These are phyloP conservation scores for Leucosticte australis DNA, from an alignment of 2,113 vertebrate species.

Conservation along the genomic window DNA sequence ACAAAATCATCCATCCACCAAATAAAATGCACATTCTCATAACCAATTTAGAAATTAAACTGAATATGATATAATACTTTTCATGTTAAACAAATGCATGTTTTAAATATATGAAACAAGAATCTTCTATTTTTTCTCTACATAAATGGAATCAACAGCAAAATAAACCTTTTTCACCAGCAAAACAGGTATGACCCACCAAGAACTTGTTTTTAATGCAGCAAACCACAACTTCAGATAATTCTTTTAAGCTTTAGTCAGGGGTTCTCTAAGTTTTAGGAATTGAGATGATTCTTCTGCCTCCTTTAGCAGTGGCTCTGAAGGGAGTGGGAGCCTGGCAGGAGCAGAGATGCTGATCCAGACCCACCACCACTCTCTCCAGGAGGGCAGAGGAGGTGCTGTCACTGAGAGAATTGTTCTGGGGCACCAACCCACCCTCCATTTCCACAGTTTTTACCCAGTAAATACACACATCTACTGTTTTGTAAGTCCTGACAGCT, in stretches of 20 bases:
- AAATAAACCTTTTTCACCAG: neutral
- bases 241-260: neutral
- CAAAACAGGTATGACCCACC: neutral
- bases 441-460: neutral
- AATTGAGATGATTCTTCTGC: neutral
- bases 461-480: neutral
- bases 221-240: neutral
- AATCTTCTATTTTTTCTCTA: neutral
- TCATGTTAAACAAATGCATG: neutral
- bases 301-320: neutral
- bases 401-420: neutral
- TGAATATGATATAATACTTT: neutral
- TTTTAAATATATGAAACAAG: neutral
- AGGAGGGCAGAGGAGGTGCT: neutral
- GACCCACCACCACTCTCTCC: neutral
- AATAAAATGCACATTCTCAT: neutral
- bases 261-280: neutral
- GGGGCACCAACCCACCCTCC: neutral
- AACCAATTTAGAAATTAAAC: neutral
- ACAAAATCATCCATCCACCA: neutral
- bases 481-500: neutral
- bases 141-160: neutral
- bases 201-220: neutral
- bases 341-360: neutral
- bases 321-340: neutral